Base-by-base conservation (phyloP, 2,888 invertebrate genomes). In the Apocheima hispidaria region DNA sequence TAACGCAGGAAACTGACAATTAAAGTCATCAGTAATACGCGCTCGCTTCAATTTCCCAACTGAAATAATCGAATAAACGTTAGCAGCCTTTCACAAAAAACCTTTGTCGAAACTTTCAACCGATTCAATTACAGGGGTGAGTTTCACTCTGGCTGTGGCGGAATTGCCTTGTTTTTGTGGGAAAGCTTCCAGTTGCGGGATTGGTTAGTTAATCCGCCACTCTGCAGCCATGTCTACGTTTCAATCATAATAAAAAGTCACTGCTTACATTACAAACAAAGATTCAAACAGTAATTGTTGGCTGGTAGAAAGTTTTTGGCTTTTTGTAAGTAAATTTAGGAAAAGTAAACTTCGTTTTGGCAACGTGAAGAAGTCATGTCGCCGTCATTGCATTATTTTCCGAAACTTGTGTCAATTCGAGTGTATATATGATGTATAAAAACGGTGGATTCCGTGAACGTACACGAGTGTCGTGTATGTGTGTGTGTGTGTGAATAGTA, bases 201-300 rank as follows among this genome's bases (percentile, higher is more conserved):
- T 38, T 50, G 21, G 49, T 50, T 50, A 7, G 35, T 36, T 33
- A 50, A 35, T 50, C 35, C 14, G 23, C 50, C 16, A 18, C 38
- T 36, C 26, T 21, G 14, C 38, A 38, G 10, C 9, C 21, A 14
- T 7, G 20, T 41, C 20, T 28, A 28, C 52, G 28, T 53, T 52
- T 53, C 38, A 53, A 53, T 53, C 53, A 53, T 43, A 53, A 43
- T 53, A 53, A 53, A 52, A 53, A 10, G 21, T 40, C 26, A 51
- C 38, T n/a, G 16, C 23, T 23, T 18, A 26, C 18, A 20, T 46
- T 46, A 33, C 6, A 33, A n/a, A 20, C 30, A 20, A 16, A 30
- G 3, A 6, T 46, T 2, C 3, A 1, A 35, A 23, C n/a, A n/a
- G n/a, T n/a, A n/a, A n/a, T n/a, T n/a, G n/a, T n/a, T n/a, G n/a